Conservation (phyloP, 2,888 invertebrate genomes). For the Scaptomyza caliginosa region DNA sequence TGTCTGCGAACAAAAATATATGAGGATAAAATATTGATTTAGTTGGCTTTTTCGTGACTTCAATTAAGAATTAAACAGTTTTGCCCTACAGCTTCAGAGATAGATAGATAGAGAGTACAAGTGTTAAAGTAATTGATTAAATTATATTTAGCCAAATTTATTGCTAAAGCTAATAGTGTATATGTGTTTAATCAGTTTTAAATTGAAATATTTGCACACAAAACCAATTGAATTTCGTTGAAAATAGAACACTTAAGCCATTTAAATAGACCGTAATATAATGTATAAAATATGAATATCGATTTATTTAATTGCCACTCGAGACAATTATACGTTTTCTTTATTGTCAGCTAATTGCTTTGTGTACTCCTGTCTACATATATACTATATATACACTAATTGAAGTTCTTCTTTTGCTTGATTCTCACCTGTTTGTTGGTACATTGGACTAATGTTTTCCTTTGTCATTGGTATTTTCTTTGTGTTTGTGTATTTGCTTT, state of each 20-base stretch:
- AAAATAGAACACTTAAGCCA: neutral
- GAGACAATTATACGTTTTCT: constrained; percentile 6
- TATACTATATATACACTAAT: neutral
- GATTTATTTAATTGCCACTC: constrained; percentile 14
- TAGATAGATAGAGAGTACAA: neutral
- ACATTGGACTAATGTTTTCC: neutral
- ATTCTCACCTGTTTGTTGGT: constrained; percentile 27
- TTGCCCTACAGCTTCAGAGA: neutral
- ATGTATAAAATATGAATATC: neutral
- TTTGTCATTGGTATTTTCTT: constrained; percentile 1
- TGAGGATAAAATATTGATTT: constrained; percentile 21
- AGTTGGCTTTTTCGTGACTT: neutral
- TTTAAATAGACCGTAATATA: too few relatives aligned
- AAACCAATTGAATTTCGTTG: neutral
- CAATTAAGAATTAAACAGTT: neutral
- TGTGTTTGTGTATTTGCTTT: constrained; percentile 1
- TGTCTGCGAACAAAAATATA: constrained; percentile 1
- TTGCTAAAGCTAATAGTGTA: too few relatives aligned
- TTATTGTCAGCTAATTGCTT: constrained; percentile 10
- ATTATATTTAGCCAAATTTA: neutral
- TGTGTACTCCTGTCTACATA: neutral
- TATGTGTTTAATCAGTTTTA: too few relatives aligned
- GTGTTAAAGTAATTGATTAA: neutral
- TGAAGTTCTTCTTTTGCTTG: neutral
- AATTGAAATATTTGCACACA: too few relatives aligned